phyloP scores from a whole-genome alignment of 1,140 invertebrate species.

The Gryon sp. region DNA sequence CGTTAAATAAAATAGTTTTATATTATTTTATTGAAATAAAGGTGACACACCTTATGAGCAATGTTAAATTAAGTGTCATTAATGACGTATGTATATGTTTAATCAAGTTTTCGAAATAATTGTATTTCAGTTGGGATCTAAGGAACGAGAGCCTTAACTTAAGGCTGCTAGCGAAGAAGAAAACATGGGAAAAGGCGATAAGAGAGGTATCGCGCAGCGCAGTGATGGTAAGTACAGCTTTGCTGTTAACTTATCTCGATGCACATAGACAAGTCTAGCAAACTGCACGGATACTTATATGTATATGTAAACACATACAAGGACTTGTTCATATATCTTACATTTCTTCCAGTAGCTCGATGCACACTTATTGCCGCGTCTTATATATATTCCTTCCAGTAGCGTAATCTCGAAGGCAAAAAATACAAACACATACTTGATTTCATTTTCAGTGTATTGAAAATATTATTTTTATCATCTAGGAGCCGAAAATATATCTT shows the following conservation, averaged over 20 bases:
- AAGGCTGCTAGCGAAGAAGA: slow-evolving; percentile 64
- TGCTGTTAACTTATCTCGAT: slow-evolving; percentile 44
- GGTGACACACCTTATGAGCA: too few relatives aligned
- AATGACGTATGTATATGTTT: slow-evolving; percentile 35
- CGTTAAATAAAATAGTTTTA: too few relatives aligned
- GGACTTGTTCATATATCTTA: slow-evolving; percentile 18
- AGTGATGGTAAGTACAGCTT: slow-evolving; percentile 76
- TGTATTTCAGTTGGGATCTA: slow-evolving; percentile 69
- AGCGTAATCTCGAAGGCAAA: slow-evolving; percentile 20
- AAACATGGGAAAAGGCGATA: slow-evolving; percentile 79
- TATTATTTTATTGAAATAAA: too few relatives aligned
- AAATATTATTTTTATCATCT: too few relatives aligned
- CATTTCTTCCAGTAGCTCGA: slow-evolving; percentile 4
- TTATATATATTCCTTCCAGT: not conserved
- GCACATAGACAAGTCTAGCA: slow-evolving; percentile 28
- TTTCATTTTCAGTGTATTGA: slow-evolving; percentile 26
- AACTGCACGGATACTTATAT: slow-evolving; percentile 33
- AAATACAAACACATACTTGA: slow-evolving; percentile 23
- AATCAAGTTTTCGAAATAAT: slow-evolving; percentile 61
- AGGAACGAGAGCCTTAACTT: slow-evolving; percentile 66
- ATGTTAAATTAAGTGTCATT: too few relatives aligned
- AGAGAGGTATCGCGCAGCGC: slow-evolving; percentile 75
- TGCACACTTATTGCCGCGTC: slow-evolving; percentile 20
- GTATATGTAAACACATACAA: not conserved
- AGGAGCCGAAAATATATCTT: too few relatives aligned